phyloP scores from a whole-genome alignment of 53 echinoderm and acorn worm genomes.

The Patiria pectinifera region DNA sequence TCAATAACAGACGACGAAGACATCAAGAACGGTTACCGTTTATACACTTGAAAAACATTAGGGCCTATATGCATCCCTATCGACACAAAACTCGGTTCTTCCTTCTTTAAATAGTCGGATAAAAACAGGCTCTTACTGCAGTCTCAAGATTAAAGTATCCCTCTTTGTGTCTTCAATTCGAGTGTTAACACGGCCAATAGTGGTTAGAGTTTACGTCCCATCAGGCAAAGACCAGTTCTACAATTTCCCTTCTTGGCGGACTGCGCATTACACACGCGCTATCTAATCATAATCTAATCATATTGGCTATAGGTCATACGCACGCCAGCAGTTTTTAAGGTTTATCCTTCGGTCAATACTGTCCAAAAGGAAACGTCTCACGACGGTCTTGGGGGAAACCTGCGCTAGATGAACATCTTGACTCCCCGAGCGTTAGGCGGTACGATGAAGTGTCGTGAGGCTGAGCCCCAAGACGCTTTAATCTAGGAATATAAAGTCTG shows the following conservation, averaged over 20 bases:
- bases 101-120: no score
- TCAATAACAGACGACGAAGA: not conserved
- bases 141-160: no score
- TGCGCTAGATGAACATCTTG: not conserved
- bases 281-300: conserved; percentile 8
- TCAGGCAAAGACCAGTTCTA: not conserved
- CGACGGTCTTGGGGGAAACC: not conserved
- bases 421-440: not conserved
- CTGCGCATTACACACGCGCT: not conserved
- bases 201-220: no score
- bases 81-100: not conserved
- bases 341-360: not conserved
- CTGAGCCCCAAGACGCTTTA: not conserved
- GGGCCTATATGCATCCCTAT: not conserved
- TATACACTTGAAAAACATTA: not conserved
- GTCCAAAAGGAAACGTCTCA: conserved; percentile 5
- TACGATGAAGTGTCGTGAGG: not conserved
- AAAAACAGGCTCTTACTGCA: no score
- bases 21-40: not conserved
- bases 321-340: not conserved
- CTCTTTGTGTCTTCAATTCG: no score
- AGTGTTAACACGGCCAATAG: not conserved
- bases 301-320: not conserved
- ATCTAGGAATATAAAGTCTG: not conserved
- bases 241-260: not conserved